Conservation (phyloP, 2,113 vertebrate species). For the Pachycephala philippinensis region DNA sequence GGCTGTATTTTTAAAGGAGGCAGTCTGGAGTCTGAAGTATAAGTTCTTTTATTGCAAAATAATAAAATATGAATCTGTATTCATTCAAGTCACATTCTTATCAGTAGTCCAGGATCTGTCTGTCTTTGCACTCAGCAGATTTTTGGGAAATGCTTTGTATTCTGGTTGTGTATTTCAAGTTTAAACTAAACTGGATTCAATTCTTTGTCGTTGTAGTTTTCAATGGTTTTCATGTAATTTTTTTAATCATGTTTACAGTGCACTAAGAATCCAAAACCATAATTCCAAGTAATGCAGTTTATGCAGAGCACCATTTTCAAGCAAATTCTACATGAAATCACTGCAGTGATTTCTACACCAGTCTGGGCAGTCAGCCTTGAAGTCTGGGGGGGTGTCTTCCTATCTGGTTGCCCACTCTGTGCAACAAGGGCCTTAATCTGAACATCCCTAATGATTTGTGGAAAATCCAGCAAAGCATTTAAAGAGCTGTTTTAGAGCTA, state of each 20-base stretch:
- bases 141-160: neutral
- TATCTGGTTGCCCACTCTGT: neutral
- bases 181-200: neutral
- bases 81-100: neutral
- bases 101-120: neutral
- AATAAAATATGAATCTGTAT: neutral
- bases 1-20: conserved; percentile 3
- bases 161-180: neutral
- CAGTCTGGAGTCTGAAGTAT: neutral
- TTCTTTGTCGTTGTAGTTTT: neutral
- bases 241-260: neutral
- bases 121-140: neutral
- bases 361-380: neutral
- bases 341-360: neutral
- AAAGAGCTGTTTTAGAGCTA: neutral
- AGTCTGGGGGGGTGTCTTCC: neutral
- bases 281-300: neutral
- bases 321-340: neutral
- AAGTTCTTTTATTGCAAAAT: neutral
- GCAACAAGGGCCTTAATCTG: neutral
- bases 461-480: neutral
- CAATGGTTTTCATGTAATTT: neutral
- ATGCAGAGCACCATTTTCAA: neutral
- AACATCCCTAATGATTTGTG: neutral
- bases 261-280: neutral